These are phyloP conservation scores for Tetramorium bicarinatum DNA, from an alignment of 2,888 invertebrate genomes.

Conservation along the genomic window DNA sequence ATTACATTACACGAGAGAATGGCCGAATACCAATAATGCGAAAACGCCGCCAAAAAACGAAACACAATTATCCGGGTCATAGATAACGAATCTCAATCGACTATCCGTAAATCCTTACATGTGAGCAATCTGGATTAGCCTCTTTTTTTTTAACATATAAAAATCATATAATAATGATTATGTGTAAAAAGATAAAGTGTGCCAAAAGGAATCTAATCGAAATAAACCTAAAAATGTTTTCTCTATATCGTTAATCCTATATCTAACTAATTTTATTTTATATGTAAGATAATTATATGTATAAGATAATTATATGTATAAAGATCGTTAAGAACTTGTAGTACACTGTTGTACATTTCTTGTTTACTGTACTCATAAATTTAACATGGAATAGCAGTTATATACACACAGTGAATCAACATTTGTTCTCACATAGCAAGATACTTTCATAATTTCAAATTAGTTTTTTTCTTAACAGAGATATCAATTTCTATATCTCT, in stretches of 20 bases:
- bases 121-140: background rate
- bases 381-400: background rate
- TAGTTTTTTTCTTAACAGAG: background rate
- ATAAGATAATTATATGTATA: too few species aligned
- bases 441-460: background rate
- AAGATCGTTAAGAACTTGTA: background rate
- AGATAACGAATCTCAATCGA: constrained; percentile 38
- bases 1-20: constrained; percentile 40
- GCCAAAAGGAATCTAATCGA: background rate
- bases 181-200: background rate
- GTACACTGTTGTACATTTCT: background rate
- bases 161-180: background rate
- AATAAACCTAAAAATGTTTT: background rate
- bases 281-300: too few species aligned
- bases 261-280: constrained; percentile 1
- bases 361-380: background rate
- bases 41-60: constrained; percentile 38
- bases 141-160: background rate
- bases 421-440: background rate
- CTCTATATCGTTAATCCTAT: too few species aligned
- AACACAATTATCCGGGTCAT: constrained; percentile 32
- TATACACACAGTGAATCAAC: background rate
- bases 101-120: constrained; percentile 6
- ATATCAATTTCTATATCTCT: constrained; percentile 1
- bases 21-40: constrained; percentile 45